Evolutionary conservation across 2,113 vertebrate species (phyloP), one percentile per base, ranked within the genome.

Genomic region (Pterophyllum scalare): DNA sequence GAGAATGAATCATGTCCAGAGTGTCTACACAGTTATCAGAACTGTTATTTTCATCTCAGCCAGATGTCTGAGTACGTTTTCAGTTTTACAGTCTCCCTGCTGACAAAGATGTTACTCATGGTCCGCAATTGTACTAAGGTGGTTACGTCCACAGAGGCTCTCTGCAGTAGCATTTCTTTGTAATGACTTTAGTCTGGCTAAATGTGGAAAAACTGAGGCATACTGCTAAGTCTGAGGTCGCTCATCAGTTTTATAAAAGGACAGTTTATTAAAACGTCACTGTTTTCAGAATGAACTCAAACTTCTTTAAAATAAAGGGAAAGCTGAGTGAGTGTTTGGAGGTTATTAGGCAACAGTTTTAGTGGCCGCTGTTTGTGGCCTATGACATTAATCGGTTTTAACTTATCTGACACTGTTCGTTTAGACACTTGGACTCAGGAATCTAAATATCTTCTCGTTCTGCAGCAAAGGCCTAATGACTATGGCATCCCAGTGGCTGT

Each of bases 401-500:
- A 72, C 26, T 31, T 54, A 54, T 54, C 46, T 62, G 1, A 35
- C 10, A 31, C 15, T n/a, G 28, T 70, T 61, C 2, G 61, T 1
- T 4, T 14, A 46, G 6, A 26, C 3, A 24, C 52, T 61, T 43
- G 8, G 38, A n/a, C 35, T 61, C 17, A 38, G 5, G 7, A 59
- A 78, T 78, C 24, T 26, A 35, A 77, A 75, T 14, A 8, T 65
- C 15, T 2, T 87, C 15, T 43, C 28, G 62, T 59, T 38, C 57
- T 74, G 3, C 85, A 99, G 98, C 98, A 99, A 97, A 89, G 98
- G 19, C 97, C 98, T 13, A 97, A 97, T 1, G 98, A 99, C 92
- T 97, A 99, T 0, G 97, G 98, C 3, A 98, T 99, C 83, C 98
- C 98, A 26, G 98, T 99, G 85, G 98, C 98, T 0, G 98, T 99